phyloP scores from a whole-genome alignment of 2,113 vertebrate genomes.

The Ptychochromis oligacanthus region DNA sequence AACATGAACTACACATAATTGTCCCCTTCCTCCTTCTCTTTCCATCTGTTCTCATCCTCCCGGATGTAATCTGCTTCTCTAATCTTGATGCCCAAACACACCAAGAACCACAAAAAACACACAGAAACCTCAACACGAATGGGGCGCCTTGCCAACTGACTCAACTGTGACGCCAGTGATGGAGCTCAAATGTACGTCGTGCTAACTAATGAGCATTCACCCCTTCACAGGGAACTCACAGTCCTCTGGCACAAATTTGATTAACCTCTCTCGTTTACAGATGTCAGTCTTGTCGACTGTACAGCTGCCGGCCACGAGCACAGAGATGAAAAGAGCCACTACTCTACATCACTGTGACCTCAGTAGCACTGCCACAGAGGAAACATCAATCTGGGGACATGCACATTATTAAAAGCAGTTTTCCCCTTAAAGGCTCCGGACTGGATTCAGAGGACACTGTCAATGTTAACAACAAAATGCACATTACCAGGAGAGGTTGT shows the following conservation, averaged over 20 bases:
- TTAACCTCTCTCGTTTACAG: slow-evolving; percentile 21
- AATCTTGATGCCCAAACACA: slow-evolving; percentile 57
- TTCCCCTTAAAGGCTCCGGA: not conserved
- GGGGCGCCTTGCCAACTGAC: slow-evolving; percentile 10
- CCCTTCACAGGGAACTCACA: slow-evolving; percentile 7
- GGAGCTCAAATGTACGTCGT: slow-evolving; percentile 12
- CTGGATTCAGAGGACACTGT: not conserved
- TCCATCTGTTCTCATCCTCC: slow-evolving; percentile 50
- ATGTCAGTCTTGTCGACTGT: not conserved
- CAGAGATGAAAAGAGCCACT: not conserved
- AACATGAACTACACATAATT: slow-evolving; percentile 59
- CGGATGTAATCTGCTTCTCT: slow-evolving; percentile 54
- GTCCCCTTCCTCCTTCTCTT: slow-evolving; percentile 60
- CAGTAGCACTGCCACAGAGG: slow-evolving; percentile 4
- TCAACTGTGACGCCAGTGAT: slow-evolving; percentile 27
- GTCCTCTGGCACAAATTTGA: not conserved
- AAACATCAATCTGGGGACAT: not conserved
- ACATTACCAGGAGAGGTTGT: not conserved
- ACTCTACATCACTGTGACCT: not conserved
- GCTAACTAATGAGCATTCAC: not conserved
- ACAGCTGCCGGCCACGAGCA: slow-evolving; percentile 11
- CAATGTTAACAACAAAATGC: slow-evolving; percentile 13
- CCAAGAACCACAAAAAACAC: slow-evolving; percentile 31
- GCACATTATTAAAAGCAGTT: not conserved
- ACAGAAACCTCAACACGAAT: slow-evolving; percentile 34